These are phyloP conservation scores for Hippocampus kuda DNA, from an alignment of 2,797 vertebrate species.

Conservation along the genomic window DNA sequence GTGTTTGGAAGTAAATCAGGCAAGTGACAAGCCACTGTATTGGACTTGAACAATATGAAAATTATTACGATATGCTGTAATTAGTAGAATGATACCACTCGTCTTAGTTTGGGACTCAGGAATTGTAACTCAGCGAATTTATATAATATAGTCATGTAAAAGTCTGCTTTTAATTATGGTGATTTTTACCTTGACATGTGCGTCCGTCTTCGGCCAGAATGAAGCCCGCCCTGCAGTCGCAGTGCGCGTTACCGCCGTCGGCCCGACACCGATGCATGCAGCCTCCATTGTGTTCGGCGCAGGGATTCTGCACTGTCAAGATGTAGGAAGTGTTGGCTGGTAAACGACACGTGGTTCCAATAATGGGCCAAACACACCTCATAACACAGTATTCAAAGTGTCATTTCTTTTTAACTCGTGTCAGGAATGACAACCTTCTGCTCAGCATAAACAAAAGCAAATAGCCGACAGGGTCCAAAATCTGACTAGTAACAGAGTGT, in stretches of 20 bases:
- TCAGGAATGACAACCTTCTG: slow-evolving; percentile 33
- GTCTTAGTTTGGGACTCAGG: background rate
- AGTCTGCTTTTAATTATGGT: too few relatives aligned
- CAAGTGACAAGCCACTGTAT: background rate
- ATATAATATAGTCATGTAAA: background rate
- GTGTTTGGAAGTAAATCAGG: background rate
- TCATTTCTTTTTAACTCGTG: slow-evolving; percentile 26
- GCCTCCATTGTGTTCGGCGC: slow-evolving; percentile 73
- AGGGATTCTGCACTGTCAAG: slow-evolving; percentile 73
- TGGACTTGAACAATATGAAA: background rate
- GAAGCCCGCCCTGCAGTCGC: slow-evolving; percentile 75
- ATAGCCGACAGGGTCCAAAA: slow-evolving; percentile 31
- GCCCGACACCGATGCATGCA: slow-evolving; percentile 78
- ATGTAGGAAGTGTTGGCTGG: background rate
- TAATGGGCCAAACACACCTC: background rate
- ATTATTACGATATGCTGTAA: background rate
- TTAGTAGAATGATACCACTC: background rate
- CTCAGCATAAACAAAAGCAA: slow-evolving; percentile 41
- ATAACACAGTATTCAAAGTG: background rate
- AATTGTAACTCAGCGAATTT: background rate
- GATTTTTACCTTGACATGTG: slow-evolving; percentile 75
- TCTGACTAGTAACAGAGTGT: slow-evolving; percentile 44
- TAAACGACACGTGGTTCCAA: background rate
- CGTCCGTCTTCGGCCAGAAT: slow-evolving; percentile 67
- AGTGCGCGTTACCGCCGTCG: slow-evolving; percentile 63